Base-by-base conservation (phyloP, 2,113 vertebrate species). In the Typhlomys cinereus region DNA sequence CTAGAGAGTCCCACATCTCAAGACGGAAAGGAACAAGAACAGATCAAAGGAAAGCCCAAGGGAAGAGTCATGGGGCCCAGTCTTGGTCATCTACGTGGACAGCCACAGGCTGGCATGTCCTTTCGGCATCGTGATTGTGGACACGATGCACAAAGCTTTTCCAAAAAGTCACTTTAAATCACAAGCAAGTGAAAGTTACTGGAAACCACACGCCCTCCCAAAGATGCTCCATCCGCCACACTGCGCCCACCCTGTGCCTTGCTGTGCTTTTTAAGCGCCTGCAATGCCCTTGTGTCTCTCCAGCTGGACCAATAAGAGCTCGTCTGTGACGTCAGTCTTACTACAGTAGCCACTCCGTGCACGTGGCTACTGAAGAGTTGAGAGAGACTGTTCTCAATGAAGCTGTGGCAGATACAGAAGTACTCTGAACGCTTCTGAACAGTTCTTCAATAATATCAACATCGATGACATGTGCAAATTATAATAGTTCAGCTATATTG, bases 301-400 rank as follows among this genome's bases (percentile, higher is more conserved):
- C 73, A 57, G 3, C 3, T 76, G 18, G 7, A 57, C 7, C 44
- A 92, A 4, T 3, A 21, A 25, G 1, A 88, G 20, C 27, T 41
- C 20, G 7, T 13, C 52, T 57, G 0, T 59, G 54, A 8, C n/a
- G 31, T 25, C 59, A 25, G 4, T n/a, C 74, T n/a, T 50, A 69
- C 0, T 31, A 20, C 4, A 1, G 50, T 18, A 85, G 54, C 69
- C 11, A 41, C 17, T 29, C 57, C 59, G 29, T 20, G 9, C 15
- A 17, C 0, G 1, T 13, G 34, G 31, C n/a, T 50, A 27, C 3
- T 52, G 36, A n/a, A 12, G 1, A 9, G 39, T 2, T 44, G 59
- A 50, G 39, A 57, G 25, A 2, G 29, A 31, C n/a, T 13, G 4
- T 11, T 27, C 67, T 4, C 0, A 48, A n/a, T 15, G 39, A 18